phyloP scores from a whole-genome alignment of 2,888 invertebrate genomes.

The Nineta flava region DNA sequence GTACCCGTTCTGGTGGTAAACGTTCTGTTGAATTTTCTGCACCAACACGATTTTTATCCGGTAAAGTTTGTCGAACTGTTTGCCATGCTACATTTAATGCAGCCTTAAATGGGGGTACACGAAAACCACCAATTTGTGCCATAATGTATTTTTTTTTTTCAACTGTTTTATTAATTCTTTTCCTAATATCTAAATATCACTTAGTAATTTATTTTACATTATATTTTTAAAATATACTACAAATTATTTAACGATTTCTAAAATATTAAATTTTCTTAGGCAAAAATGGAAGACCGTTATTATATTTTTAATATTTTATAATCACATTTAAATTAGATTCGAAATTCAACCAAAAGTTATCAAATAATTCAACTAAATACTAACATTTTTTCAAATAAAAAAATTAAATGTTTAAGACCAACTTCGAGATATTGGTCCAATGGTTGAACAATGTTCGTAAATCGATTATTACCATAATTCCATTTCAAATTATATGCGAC shows the following conservation, averaged over 20 bases:
- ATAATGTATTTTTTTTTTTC: conserved; percentile 24
- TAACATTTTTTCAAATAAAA: not conserved
- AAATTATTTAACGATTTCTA: not conserved
- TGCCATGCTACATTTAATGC: conserved; percentile 71
- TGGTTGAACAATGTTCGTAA: too few species aligned
- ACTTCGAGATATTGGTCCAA: too few species aligned
- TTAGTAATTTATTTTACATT: not conserved
- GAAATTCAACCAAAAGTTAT: not conserved
- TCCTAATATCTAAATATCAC: too few species aligned
- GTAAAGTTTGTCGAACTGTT: conserved; percentile 61
- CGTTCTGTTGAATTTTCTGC: conserved; percentile 16
- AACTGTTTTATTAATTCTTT: not conserved
- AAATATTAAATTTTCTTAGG: not conserved
- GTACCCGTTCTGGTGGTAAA: conserved; percentile 18
- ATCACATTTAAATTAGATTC: not conserved
- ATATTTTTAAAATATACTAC: not conserved
- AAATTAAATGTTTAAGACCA: too few species aligned
- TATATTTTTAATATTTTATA: not conserved
- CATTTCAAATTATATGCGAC: too few species aligned
- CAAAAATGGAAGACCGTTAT: not conserved
- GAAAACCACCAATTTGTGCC: conserved; percentile 47
- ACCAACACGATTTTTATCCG: conserved; percentile 37
- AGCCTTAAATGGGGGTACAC: conserved; percentile 56
- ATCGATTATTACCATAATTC: too few species aligned
- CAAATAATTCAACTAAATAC: not conserved